Base-by-base conservation (phyloP, 2,797 vertebrate species). In the Pseudochaenichthys georgianus region DNA sequence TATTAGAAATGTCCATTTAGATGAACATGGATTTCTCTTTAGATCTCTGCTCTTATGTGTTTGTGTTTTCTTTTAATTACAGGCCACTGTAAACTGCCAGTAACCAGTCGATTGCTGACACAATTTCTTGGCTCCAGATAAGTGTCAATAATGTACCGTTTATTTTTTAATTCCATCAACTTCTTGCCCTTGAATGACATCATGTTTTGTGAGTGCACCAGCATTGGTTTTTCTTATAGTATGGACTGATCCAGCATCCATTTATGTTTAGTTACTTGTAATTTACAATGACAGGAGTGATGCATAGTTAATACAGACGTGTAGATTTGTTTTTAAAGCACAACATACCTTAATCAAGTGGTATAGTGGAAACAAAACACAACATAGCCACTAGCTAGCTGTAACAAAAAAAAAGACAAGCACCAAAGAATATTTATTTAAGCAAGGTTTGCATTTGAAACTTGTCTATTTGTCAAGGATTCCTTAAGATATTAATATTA, bases 31-130 rank as follows among this genome's bases (percentile, higher is more conserved):
- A 55, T 71, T 75, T 46, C 41, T 78, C 72, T 75, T 82, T 65
- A 80, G 65, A 68, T 78, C 73, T 57, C 61, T 53, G 59, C 67
- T 68, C 64, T 55, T n/a, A n/a, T n/a, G n/a, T n/a, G n/a, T n/a
- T n/a, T 57, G 72, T 66, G 19, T 66, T 75, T 84, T 69, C 73
- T 87, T 82, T 85, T 62, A 83, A 65, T 86, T 82, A 74, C 47
- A 59, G 52, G 45, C 70, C 21, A 41, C 42, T 67, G 66, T 42
- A 74, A 78, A 73, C 21, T 55, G 77, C 64, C 73, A 78, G 64
- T 78, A 75, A 81, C 61, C 42, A 82, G 73, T 73, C 59, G 19
- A 82, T 77, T 62, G 65, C 78, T 72, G 66, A 78, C 16, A 46
- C 12, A 59, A 63, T 59, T 45, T 58, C 64, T 77, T 71, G 48